A percentile compares a stretch with the other conserved stretches of the same genome.
Conservation (phyloP, 2,113 vertebrate species). For the Tachysurus vachellii region DNA sequence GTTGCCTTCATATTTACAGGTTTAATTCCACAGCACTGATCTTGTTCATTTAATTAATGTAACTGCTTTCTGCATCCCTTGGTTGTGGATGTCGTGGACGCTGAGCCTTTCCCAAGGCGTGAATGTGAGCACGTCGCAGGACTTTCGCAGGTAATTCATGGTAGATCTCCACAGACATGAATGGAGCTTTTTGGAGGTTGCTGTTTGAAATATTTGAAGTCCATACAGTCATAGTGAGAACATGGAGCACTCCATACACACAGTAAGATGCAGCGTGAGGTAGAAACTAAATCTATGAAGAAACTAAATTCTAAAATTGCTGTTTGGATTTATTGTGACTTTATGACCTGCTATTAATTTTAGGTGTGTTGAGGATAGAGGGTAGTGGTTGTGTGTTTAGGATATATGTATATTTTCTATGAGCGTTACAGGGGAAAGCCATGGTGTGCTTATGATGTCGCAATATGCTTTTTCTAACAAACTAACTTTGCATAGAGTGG, state of each 20-base stretch:
- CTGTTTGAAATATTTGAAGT: neutral
- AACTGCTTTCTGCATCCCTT: neutral
- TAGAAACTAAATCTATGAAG: too few relatives aligned
- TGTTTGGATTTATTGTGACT: neutral
- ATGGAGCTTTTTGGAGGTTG: neutral
- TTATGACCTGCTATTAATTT: neutral
- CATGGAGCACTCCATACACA: too few relatives aligned
- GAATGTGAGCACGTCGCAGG: too few relatives aligned
- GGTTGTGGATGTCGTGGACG: neutral
- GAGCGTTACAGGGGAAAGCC: neutral
- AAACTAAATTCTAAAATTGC: neutral
- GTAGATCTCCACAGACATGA: neutral
- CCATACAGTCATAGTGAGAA: neutral
- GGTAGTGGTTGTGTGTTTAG: neutral
- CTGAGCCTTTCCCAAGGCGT: neutral
- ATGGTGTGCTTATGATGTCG: neutral
- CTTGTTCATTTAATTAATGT: neutral
- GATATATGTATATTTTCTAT: neutral
- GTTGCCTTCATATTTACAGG: neutral
- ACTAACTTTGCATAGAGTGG: neutral
- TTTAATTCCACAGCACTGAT: neutral
- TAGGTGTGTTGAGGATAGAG: neutral
- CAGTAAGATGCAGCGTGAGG: neutral
- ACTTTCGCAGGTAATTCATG: neutral
- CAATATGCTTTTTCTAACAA: neutral